phyloP scores from a whole-genome alignment of 2,113 vertebrate genomes.

The Cinclus cinclus region DNA sequence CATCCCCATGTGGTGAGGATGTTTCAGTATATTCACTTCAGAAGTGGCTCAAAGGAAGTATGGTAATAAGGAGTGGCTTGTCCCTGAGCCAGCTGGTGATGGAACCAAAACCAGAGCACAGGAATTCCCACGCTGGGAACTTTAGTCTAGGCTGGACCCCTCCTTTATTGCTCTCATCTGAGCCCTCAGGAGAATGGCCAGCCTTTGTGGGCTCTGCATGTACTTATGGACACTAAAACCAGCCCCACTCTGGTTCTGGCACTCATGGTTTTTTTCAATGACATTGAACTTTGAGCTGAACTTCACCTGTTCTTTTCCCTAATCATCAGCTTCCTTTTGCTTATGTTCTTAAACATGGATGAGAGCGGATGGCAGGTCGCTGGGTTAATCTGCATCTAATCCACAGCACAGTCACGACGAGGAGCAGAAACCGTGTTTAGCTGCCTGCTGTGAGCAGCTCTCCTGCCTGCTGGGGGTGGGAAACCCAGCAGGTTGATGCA shows the following conservation, averaged over 20 bases:
- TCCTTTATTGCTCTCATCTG: neutral
- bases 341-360: constrained; percentile 1
- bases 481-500: neutral
- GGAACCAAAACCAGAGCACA: neutral
- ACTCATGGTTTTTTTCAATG: neutral
- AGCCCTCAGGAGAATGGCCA: neutral
- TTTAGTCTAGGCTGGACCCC: neutral
- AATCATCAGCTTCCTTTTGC: constrained; percentile 23
- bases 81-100: neutral
- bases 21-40: neutral
- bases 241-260: neutral
- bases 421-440: neutral
- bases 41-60: neutral
- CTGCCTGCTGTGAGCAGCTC: neutral
- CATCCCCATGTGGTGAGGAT: neutral
- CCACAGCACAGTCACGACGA: constrained; percentile 7
- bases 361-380: constrained; percentile 15
- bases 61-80: neutral
- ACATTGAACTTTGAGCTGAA: constrained; percentile 45
- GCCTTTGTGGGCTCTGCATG: neutral
- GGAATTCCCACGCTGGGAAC: neutral
- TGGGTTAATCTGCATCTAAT: constrained; percentile 57
- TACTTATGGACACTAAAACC: neutral
- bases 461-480: neutral
- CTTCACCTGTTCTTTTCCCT: neutral